These are phyloP conservation scores for Seriola rivoliana DNA, from an alignment of 2,113 vertebrate genomes.

Conservation along the genomic window DNA sequence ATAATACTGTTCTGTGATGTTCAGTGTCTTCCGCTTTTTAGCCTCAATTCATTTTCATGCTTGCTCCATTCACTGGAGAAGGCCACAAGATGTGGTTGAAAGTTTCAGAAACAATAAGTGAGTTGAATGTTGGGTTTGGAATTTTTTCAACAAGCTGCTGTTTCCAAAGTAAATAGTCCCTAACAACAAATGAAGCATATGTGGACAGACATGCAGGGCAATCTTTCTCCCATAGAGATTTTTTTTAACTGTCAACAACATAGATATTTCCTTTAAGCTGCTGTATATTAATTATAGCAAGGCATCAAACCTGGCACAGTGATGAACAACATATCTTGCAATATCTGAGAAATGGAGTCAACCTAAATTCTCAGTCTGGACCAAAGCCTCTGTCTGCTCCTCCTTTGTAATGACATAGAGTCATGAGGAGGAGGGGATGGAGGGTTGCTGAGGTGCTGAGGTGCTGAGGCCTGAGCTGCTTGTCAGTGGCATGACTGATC, in stretches of 20 bases:
- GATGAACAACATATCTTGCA: constrained; percentile 45
- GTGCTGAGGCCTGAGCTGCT: constrained; percentile 72
- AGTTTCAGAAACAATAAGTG: not conserved
- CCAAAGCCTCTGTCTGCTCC: constrained; percentile 26
- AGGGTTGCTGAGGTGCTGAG: constrained; percentile 68
- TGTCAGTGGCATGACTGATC: constrained; percentile 84
- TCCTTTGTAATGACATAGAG: constrained; percentile 68
- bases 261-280: constrained; percentile 9
- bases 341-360: constrained; percentile 59
- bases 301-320: constrained; percentile 22
- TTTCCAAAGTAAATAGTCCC: not conserved
- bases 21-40: not conserved
- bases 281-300: constrained; percentile 23
- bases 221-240: not conserved
- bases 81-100: not conserved
- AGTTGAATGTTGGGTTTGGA: not conserved
- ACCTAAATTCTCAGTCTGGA: constrained; percentile 57
- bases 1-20: not conserved
- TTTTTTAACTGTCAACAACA: not conserved
- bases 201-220: not conserved
- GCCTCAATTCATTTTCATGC: not conserved
- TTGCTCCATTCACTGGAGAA: not conserved
- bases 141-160: not conserved
- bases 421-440: constrained; percentile 67
- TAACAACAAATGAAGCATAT: not conserved